Evolutionary conservation across 2,797 vertebrate genomes (phyloP).

Genomic region (Hydrolagus colliei): DNA sequence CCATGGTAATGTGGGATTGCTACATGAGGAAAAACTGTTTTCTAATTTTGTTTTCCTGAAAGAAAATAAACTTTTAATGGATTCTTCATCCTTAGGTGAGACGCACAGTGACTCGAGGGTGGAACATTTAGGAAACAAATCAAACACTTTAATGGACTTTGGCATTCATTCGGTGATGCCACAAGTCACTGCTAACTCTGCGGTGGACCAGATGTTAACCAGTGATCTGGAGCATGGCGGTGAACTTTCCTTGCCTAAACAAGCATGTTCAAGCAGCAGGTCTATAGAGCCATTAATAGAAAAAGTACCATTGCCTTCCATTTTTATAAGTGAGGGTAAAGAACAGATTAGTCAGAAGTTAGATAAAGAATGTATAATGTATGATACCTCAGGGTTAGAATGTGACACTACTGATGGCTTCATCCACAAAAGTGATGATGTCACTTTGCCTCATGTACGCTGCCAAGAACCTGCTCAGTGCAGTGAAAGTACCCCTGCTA

Average conservation of each 20-base stretch:
- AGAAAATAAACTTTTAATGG: conserved; percentile 73
- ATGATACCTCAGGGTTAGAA: conserved; percentile 46
- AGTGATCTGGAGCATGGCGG: conserved; percentile 49
- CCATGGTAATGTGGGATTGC: conserved; percentile 47
- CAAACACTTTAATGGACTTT: conserved; percentile 51
- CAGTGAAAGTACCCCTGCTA: conserved; percentile 48
- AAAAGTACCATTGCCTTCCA: conserved; percentile 59
- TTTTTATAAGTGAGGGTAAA: conserved; percentile 53
- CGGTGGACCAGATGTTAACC: conserved; percentile 50
- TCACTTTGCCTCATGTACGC: conserved; percentile 42
- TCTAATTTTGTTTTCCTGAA: conserved; percentile 83
- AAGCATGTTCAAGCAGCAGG: conserved; percentile 51
- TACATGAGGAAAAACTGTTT: conserved; percentile 65
- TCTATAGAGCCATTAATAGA: conserved; percentile 45
- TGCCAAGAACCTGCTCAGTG: conserved; percentile 43
- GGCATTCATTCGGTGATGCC: conserved; percentile 41
- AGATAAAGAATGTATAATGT: conserved; percentile 50
- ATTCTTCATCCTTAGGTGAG: conserved; percentile 45
- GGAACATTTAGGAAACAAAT: conserved; percentile 51
- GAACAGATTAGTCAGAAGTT: conserved; percentile 46
- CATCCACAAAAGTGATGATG: conserved; percentile 51
- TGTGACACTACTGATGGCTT: conserved; percentile 53
- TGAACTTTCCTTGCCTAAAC: conserved; percentile 47
- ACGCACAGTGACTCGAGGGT: conserved; percentile 44
- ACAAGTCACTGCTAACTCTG: conserved; percentile 39